Conservation (phyloP, 2,888 invertebrate species). For the Arrhopalites spinosus region DNA sequence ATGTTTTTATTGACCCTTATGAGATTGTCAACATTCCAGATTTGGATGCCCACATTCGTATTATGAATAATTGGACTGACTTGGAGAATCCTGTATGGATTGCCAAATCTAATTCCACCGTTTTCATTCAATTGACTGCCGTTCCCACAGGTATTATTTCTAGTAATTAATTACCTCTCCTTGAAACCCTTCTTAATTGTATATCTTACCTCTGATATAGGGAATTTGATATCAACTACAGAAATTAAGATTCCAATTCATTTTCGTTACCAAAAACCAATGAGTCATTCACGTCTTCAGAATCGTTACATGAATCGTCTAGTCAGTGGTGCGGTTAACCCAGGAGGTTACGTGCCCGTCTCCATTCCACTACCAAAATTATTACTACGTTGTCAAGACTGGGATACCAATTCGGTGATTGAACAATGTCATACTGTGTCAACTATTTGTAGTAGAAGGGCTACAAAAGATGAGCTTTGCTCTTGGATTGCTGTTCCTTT, state of each 20-base stretch:
- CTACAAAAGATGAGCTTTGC: constrained; percentile 57
- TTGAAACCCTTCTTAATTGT: not conserved
- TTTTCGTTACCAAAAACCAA: constrained; percentile 62
- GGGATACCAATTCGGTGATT: constrained; percentile 58
- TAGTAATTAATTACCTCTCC: not conserved
- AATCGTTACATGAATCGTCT: constrained; percentile 29
- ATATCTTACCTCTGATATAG: constrained; percentile 16
- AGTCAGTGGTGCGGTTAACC: constrained; percentile 37
- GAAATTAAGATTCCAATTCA: constrained; percentile 60
- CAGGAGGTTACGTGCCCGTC: constrained; percentile 58
- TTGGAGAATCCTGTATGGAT: constrained; percentile 49
- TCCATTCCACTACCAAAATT: constrained; percentile 54
- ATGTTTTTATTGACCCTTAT: constrained; percentile 53
- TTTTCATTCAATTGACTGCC: constrained; percentile 48
- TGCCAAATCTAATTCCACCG: constrained; percentile 52
- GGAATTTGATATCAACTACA: constrained; percentile 52
- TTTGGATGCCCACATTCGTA: constrained; percentile 44
- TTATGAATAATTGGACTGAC: constrained; percentile 55
- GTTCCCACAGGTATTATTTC: constrained; percentile 50
- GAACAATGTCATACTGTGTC: constrained; percentile 50
- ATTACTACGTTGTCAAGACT: constrained; percentile 52
- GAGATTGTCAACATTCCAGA: constrained; percentile 45
- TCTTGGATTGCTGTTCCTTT: constrained; percentile 61
- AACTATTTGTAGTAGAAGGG: constrained; percentile 59
- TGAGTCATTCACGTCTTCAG: constrained; percentile 57